Evolutionary conservation across 2,113 vertebrate genomes (phyloP).

Genomic region (Sakesphorus luctuosus): DNA sequence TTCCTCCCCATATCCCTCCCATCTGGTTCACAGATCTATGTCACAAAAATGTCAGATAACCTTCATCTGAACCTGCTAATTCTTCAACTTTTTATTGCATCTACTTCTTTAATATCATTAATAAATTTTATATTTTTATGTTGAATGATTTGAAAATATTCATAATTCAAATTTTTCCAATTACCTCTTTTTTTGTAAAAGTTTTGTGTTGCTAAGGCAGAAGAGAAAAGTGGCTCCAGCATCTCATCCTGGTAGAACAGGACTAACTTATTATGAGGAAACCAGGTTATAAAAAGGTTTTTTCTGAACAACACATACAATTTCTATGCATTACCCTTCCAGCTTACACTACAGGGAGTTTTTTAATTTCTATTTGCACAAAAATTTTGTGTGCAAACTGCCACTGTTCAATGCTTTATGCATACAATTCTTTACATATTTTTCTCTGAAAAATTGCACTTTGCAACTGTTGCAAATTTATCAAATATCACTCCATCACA

Average conservation of each 20-base stretch:
- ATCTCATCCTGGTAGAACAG: not conserved
- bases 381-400: not conserved
- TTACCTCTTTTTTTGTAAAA: not conserved
- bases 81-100: not conserved
- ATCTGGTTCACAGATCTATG: not conserved
- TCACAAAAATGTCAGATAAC: not conserved
- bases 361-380: not conserved
- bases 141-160: not conserved
- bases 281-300: not conserved
- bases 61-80: not conserved
- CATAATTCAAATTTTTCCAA: not conserved
- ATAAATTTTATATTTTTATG: not conserved
- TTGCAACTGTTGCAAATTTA: not conserved
- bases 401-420: not conserved
- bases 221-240: not conserved
- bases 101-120: not conserved
- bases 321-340: not conserved
- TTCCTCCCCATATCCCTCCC: not conserved
- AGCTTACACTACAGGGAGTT: accelerated
- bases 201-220: not conserved
- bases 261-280: not conserved
- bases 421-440: not conserved
- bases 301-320: not conserved
- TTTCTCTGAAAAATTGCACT: not conserved
- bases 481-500: not conserved